phyloP scores from a whole-genome alignment of 2,797 vertebrate genomes.

The Microctenopoma stevenorrisi region DNA sequence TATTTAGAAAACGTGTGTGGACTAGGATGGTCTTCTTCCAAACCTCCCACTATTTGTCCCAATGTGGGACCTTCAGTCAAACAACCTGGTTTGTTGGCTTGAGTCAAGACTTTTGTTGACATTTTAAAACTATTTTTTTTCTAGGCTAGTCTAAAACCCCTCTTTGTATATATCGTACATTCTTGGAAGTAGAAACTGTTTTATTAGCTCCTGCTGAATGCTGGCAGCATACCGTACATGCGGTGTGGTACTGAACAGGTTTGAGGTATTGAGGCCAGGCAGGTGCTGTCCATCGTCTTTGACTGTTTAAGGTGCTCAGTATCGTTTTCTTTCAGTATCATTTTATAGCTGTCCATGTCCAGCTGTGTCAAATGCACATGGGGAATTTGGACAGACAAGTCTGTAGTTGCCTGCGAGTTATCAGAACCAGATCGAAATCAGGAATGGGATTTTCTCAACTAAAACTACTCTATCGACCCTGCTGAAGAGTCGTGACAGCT shows the following conservation, averaged over 20 bases:
- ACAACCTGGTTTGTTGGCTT: too few species aligned
- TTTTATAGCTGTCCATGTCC: background rate
- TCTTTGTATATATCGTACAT: too few species aligned
- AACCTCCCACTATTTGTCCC: too few species aligned
- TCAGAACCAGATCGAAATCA: background rate
- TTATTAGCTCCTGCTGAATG: background rate
- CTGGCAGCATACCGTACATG: background rate
- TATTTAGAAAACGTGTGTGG: background rate
- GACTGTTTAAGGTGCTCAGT: conserved; percentile 29
- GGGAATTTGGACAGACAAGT: background rate
- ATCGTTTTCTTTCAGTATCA: conserved; percentile 4
- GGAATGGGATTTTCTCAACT: background rate
- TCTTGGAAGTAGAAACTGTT: background rate
- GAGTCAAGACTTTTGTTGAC: too few species aligned
- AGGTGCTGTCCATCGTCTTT: conserved; percentile 45
- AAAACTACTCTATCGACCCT: background rate
- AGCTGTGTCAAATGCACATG: background rate
- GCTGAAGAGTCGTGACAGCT: background rate
- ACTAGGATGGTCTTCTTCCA: too few species aligned
- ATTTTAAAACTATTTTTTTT: too few species aligned
- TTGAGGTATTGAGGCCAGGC: conserved; percentile 28
- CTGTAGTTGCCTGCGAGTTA: background rate
- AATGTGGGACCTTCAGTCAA: too few species aligned
- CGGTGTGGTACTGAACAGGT: background rate
- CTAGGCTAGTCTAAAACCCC: too few species aligned